A percentile compares a stretch with the other conserved stretches of the same genome.
Evolutionary conservation across 2,113 vertebrate genomes (phyloP).

Genomic region (Eptesicus fuscus): DNA sequence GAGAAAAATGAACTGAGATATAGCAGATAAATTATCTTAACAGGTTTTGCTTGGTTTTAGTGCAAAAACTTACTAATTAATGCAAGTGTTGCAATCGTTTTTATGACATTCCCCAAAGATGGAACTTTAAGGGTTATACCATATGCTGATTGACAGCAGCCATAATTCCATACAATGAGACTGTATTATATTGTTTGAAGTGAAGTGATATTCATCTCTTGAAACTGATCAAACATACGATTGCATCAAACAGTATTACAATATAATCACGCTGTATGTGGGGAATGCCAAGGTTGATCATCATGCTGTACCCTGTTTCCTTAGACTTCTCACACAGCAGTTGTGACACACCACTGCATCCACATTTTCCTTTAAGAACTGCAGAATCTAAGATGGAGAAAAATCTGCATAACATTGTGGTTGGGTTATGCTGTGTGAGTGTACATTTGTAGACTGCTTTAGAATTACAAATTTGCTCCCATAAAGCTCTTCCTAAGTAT

Average conservation of each 20-base stretch:
- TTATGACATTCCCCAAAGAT: slow-evolving; percentile 75
- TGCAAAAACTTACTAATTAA: slow-evolving; percentile 83
- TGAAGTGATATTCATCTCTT: slow-evolving; percentile 84
- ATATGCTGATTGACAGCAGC: slow-evolving; percentile 86
- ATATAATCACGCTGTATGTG: slow-evolving; percentile 74
- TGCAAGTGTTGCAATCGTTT: slow-evolving; percentile 75
- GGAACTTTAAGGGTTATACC: slow-evolving; percentile 81
- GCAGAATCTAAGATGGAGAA: slow-evolving; percentile 34
- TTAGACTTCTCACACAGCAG: slow-evolving; percentile 76
- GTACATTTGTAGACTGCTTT: slow-evolving; percentile 46
- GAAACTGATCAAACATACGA: slow-evolving; percentile 84
- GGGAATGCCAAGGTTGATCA: slow-evolving; percentile 77
- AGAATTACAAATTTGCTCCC: slow-evolving; percentile 55
- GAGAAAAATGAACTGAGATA: slow-evolving; percentile 54
- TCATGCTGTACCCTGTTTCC: slow-evolving; percentile 58
- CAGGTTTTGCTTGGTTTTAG: slow-evolving; percentile 78
- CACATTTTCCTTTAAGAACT: slow-evolving; percentile 69
- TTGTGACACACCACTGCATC: slow-evolving; percentile 69
- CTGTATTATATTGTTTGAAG: slow-evolving; percentile 85
- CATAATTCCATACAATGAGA: slow-evolving; percentile 88
- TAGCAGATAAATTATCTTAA: slow-evolving; percentile 76
- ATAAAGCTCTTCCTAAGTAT: slow-evolving; percentile 52
- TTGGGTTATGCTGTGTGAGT: slow-evolving; percentile 46
- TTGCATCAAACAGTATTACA: slow-evolving; percentile 82
- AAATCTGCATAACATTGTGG: slow-evolving; percentile 52